Conservation (phyloP, 2,888 invertebrate genomes). For the Smittia aterrima region DNA sequence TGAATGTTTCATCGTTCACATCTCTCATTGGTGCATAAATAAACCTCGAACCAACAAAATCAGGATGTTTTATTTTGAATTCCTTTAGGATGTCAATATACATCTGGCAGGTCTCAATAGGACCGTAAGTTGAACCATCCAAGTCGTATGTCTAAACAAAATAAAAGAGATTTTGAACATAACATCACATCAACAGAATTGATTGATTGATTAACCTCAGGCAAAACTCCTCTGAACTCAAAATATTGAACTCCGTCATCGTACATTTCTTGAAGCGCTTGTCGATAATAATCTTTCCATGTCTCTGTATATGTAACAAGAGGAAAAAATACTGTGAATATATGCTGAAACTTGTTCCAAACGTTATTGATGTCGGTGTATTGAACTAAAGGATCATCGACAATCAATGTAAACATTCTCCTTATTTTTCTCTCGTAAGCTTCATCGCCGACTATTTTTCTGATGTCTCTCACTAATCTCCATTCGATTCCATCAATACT, state of each 20-base stretch:
- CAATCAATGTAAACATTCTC: constrained; percentile 59
- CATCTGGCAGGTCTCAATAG: constrained; percentile 59
- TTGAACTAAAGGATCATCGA: constrained; percentile 54
- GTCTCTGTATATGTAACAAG: constrained; percentile 63
- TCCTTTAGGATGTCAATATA: constrained; percentile 59
- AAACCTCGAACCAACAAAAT: constrained; percentile 66
- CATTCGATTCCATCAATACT: constrained; percentile 50
- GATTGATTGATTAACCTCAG: constrained; percentile 50
- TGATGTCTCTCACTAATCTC: constrained; percentile 54
- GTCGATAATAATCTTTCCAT: constrained; percentile 66
- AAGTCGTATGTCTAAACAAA: constrained; percentile 60
- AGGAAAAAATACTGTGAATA: constrained; percentile 58
- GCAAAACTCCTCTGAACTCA: constrained; percentile 66
- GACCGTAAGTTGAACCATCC: constrained; percentile 60
- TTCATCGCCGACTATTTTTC: constrained; percentile 49
- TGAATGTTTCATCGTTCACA: constrained; percentile 52
- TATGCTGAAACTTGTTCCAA: constrained; percentile 60
- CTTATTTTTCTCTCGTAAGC: constrained; percentile 58
- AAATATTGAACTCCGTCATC: constrained; percentile 69
- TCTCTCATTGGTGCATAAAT: constrained; percentile 66
- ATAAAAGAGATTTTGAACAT: not conserved
- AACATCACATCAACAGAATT: no score
- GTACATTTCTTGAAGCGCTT: constrained; percentile 61
- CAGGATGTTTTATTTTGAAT: constrained; percentile 61
- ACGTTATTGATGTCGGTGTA: constrained; percentile 59